Conservation (phyloP, 2,797 vertebrate species). For the Pantherophis alleghaniensis region DNA sequence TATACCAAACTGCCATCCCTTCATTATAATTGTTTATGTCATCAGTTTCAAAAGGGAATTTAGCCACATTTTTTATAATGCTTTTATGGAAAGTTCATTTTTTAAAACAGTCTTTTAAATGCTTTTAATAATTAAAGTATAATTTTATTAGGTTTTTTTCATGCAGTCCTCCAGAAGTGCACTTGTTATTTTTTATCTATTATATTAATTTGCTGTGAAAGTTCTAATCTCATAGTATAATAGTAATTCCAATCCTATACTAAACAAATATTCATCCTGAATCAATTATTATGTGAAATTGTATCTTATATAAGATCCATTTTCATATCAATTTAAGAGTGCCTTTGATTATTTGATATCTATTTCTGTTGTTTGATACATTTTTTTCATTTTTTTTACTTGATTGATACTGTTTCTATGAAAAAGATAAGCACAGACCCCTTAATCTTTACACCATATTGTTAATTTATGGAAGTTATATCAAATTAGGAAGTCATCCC, state of each 20-base stretch:
- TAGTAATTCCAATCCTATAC: background rate
- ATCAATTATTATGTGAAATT: background rate
- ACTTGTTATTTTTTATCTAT: background rate
- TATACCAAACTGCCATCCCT: background rate
- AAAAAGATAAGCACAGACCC: background rate
- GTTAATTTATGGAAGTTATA: conserved; percentile 1
- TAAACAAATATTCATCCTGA: background rate
- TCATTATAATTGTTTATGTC: background rate
- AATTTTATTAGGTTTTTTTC: background rate
- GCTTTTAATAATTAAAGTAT: background rate
- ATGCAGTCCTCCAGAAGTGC: background rate
- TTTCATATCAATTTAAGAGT: background rate
- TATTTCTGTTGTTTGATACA: background rate
- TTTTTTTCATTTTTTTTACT: background rate
- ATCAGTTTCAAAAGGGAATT: background rate
- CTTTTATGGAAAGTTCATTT: background rate
- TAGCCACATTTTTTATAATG: no score
- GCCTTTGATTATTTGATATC: background rate
- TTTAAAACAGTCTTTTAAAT: background rate
- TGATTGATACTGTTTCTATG: background rate
- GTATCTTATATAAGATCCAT: background rate
- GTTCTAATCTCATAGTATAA: background rate
- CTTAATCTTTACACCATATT: background rate
- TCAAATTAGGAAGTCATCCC: background rate
- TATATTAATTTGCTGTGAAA: background rate